Evolutionary conservation across 2,888 invertebrate species (phyloP), one percentile per base, ranked within the genome.

Genomic region (Buathra laborator): DNA sequence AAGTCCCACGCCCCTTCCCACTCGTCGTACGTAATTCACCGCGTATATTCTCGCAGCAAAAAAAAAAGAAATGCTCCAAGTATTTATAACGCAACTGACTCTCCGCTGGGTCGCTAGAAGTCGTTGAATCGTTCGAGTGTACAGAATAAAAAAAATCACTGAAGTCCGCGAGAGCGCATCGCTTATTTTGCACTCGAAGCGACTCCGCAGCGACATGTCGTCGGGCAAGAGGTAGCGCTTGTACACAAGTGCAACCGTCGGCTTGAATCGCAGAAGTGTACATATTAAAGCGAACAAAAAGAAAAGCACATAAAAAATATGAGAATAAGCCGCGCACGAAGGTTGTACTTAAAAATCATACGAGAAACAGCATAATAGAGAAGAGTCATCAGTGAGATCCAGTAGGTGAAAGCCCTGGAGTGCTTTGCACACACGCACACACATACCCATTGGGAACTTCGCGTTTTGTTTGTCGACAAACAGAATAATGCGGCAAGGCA

Each of bases 121-220:
- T 56, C 14, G 67, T 67, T 53, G 66, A 76, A 76, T 76, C 51
- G 37, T 14, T 53, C 24, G 24, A 76, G 56, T 56, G 67, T 29
- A 44, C 53, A 14, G 66, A 19, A 67, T 76, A 43, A 77, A 77
- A 77, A 77, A 77, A 77, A 59, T 32, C 56, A 66, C 43, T n/a
- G 14, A 66, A 75, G 64, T 32, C 64, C 75, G 48, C 75, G 64
- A 66, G 48, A 62, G 62, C 48, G 64, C 64, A 43, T 75, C 64
- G 75, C 75, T 75, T 75, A 75, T 75, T 75, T 75, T 64, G 64
- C 75, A 75, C 75, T 75, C 66, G 64, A 75, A 48, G 16, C 43
- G 2, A 66, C 64, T 66, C 48, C 32, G 37, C 12, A 32, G 51
- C 48, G 37, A 19, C 48, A 74, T 48, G 51, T 37, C 16, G 51